Conservation (phyloP, 2,888 invertebrate species). For the Phasia obesa region DNA sequence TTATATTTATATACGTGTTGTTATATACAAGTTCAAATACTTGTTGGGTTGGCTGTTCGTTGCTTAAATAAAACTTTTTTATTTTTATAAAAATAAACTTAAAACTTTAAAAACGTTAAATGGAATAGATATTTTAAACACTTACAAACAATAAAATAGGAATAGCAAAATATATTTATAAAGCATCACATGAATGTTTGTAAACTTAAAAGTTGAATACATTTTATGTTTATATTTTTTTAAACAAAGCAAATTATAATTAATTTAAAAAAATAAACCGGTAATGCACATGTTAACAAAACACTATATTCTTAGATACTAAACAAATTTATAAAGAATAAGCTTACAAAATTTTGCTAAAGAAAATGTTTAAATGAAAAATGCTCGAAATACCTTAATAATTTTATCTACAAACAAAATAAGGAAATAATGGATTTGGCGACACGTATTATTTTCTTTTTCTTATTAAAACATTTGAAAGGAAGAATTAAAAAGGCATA, state of each 20-base stretch:
- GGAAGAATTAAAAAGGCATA: no score
- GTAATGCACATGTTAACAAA: conserved; percentile 39
- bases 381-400: conserved; percentile 19
- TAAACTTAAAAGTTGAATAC: conserved; percentile 43
- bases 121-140: conserved; percentile 58
- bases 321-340: conserved; percentile 23
- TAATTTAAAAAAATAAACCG: conserved; percentile 10
- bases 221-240: neutral
- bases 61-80: conserved; percentile 58
- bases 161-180: conserved; percentile 36
- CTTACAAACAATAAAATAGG: conserved; percentile 32
- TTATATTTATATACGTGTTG: conserved; percentile 17
- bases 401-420: neutral
- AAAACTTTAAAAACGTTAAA: conserved; percentile 43
- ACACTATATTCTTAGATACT: conserved; percentile 1
- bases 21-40: conserved; percentile 48
- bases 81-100: conserved; percentile 1
- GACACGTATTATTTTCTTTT: no score
- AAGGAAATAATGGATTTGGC: no score
- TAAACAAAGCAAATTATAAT: conserved; percentile 23
- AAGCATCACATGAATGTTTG: conserved; percentile 64
- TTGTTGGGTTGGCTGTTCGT: conserved; percentile 63
- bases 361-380: no score
- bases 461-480: no score
- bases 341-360: conserved; percentile 27